Base-by-base conservation (phyloP, 2,113 vertebrate genomes). In the Pholis gunnellus region DNA sequence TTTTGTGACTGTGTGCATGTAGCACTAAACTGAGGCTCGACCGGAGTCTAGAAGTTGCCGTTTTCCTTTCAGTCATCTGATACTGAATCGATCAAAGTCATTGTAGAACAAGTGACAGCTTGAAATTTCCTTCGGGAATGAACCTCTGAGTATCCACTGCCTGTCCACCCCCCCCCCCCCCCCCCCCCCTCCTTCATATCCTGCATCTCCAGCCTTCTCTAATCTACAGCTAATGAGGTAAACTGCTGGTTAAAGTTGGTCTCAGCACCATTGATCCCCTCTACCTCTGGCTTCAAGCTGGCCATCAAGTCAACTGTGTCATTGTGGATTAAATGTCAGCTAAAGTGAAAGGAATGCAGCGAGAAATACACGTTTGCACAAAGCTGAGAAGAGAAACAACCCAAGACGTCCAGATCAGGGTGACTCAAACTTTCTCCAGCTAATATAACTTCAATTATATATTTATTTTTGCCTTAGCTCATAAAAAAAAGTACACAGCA, bases 211-310 rank as follows among this genome's bases (percentile, higher is more conserved):
- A 79, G 42, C 61, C 72, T 20, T 27, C 22, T 15, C 59, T 79
- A 71, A 85, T 85, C 86, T 86, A 74, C 77, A 82, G 78, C 52
- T 84, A 84, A 87, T 81, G 80, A 87, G 82, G 40, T 77, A 83
- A 85, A 83, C 72, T 79, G 48, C 31, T 46, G 17, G 59, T 75
- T 64, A 60, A 25, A 82, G 54, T 46, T 29, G 48, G 70, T 81
- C 50, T 67, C 34, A 78, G 75, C 34, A 10, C 70, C 46, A 60
- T 27, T 82, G 78, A 87, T 74, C 69, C 79, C 27, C 25, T 80
- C 66, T 72, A 34, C 46, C 72, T 57, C 74, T 81, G 73, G 42
- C 65, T 75, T 71, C n/a, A 36, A 66, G 70, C 29, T 73, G n/a
- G 42, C 69, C 66, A 73, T 67, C 42, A 78, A 79, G 66, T 89